These are phyloP conservation scores for Ctenopoma multispine DNA, from an alignment of 2,797 vertebrate species.

Conservation along the genomic window DNA sequence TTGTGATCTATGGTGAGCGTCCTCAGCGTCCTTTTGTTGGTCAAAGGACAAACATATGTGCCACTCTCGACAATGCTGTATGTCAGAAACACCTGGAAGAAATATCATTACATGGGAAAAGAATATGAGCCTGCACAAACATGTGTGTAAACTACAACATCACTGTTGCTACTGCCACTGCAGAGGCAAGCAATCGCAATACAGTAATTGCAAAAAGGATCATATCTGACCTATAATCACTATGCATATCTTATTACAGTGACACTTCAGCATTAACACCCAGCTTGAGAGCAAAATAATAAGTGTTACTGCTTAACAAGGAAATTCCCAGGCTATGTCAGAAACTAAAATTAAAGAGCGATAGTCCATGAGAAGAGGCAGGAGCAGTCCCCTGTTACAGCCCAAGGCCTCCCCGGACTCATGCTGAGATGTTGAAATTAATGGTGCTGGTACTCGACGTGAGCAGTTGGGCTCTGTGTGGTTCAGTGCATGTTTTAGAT, in stretches of 20 bases:
- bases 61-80: no score
- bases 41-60: no score
- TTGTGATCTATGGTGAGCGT: no score
- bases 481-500: background rate
- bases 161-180: no score
- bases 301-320: constrained; percentile 50
- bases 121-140: no score
- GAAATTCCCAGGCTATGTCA: constrained; percentile 57
- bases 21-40: no score
- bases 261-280: constrained; percentile 17
- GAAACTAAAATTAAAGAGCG: constrained; percentile 58
- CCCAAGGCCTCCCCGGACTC: constrained; percentile 59
- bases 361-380: constrained; percentile 49
- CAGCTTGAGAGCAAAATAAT: constrained; percentile 40
- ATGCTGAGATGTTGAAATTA: constrained; percentile 53
- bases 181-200: no score
- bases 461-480: background rate
- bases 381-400: constrained; percentile 47
- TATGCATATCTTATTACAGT: constrained; percentile 2
- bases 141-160: no score
- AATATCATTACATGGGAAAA: no score
- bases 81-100: no score
- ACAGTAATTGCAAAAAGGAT: no score
- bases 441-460: constrained; percentile 35
- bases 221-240: background rate